Evolutionary conservation across 1,140 invertebrate genomes (phyloP), one percentile per base, ranked within the genome.

Genomic region (Bombus terrestris): DNA sequence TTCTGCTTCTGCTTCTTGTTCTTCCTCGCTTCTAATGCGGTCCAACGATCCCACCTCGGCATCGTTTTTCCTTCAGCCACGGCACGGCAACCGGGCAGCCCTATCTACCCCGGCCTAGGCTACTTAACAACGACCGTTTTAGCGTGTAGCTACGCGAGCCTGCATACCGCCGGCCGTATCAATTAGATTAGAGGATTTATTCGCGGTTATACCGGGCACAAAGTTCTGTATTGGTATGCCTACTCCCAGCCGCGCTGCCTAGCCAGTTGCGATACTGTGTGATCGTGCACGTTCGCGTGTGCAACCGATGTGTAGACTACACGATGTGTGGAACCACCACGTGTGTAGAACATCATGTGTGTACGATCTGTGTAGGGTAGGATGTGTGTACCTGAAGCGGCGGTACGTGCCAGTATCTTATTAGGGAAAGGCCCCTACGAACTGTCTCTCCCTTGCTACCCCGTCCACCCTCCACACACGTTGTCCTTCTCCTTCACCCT

Each of bases 161-260:
- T 53, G 86, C 86, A 88, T 87, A 86, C 83, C 79, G 72, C 18
- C 83, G 73, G 84, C 85, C 91, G 90, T 93, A 93, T 93, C 93
- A 93, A 93, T 93, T 93, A 93, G 93, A 93, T 92, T 92, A 91
- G 90, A 92, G 90, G 92, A 93, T 93, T 93, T 93, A 92, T 93
- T 92, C 81, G 86, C 90, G 89, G 73, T 92, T 92, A 92, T 91
- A 53, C 90, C 83, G 81, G 68, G 81, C 83, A 73, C 88, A 91
- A 91, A 92, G 88, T 92, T 91, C 84, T 64, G 84, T 92, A 93
- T 92, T 82, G 87, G 86, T 71, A 78, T 83, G 81, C 66, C 81
- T 57, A 62, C 76, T 71, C 83, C 22, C 25, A 75, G 37, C 47
- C 13, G 37, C 15, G 53, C 39, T 71, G 47, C 64, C 41, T 13